Evolutionary conservation across 1,140 invertebrate genomes (phyloP), one percentile per base, ranked within the genome.

Genomic region (Drosophila pseudoananassae): DNA sequence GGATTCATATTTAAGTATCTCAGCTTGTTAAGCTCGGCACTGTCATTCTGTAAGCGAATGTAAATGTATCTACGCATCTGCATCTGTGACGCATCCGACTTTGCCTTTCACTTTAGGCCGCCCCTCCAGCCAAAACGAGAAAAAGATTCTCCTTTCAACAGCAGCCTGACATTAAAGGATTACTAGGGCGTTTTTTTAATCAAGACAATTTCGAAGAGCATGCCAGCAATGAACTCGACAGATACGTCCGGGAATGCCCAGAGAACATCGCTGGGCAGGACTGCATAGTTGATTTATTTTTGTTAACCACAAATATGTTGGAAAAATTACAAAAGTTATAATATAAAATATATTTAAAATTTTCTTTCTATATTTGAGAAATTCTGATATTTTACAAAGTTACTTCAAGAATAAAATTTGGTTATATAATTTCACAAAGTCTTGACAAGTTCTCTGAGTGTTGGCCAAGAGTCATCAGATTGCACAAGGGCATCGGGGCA

Each of bases 111-210:
- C 71, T 70, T 69, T 64, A 10, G 25, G n/a, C 5, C 5, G 31
- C 12, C 10, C 31, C 31, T 33, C 8, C 31, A 9, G 8, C 33
- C 10, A 25, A 52, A 57, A 64, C 25, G 25, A 71, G 50, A 49
- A 52, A 51, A 74, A 53, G 46, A 10, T 38, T 50, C 36, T 73
- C 51, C 71, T 74, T 71, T 73, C 57, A 50, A 55, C 51, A n/a
- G 38, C 17, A 71, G 57, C 51, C 17, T 63, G 79, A 65, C 79
- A 83, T 70, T 75, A 78, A 83, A 76, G 79, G 81, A 76, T 85
- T 76, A 70, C 58, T 53, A n/a, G 33, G 46, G 25, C 33, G 46
- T 36, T 55, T 31, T 61, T 51, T 51, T 59, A 72, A 64, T 66
- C 17, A 58, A 45, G 51, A 31, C 33, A 61, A 46, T 31, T 46